Evolutionary conservation across 1,140 invertebrate genomes (phyloP).

Genomic region (Zaprionus nigranus): DNA sequence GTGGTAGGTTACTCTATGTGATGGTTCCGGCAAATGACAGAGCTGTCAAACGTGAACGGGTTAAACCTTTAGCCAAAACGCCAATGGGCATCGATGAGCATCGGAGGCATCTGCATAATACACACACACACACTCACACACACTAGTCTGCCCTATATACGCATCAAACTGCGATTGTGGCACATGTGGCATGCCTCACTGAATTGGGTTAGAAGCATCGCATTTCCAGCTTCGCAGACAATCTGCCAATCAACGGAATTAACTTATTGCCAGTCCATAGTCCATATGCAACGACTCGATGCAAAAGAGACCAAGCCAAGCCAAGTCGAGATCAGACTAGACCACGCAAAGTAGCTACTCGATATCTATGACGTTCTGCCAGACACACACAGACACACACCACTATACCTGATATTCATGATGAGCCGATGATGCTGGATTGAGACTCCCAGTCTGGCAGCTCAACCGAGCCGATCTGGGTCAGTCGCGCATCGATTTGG

Average conservation of each 20-base stretch:
- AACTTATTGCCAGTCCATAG: constrained; percentile 59
- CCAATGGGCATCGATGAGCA: constrained; percentile 12
- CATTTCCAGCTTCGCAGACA: constrained; percentile 60
- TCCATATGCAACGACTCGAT: constrained; percentile 49
- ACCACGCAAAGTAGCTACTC: not conserved
- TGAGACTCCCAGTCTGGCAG: constrained; percentile 24
- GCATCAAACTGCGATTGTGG: not conserved
- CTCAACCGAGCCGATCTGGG: constrained; percentile 50
- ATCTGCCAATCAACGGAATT: constrained; percentile 58
- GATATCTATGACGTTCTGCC: constrained; percentile 32
- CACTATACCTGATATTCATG: constrained; percentile 30
- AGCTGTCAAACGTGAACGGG: constrained; percentile 53
- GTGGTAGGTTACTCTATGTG: not conserved
- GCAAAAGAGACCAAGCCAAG: constrained; percentile 47
- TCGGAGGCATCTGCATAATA: constrained; percentile 16
- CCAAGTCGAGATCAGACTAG: constrained; percentile 12
- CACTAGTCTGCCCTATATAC: constrained; percentile 2
- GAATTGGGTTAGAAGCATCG: constrained; percentile 76
- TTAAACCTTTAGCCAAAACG: constrained; percentile 40
- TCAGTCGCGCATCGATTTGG: constrained; percentile 42
- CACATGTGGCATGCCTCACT: constrained; percentile 38
- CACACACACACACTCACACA: constrained; percentile 5
- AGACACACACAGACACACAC: constrained; percentile 15
- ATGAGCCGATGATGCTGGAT: constrained; percentile 34
- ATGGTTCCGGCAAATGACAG: constrained; percentile 50